Evolutionary conservation across 1,140 invertebrate species (phyloP).

Genomic region (Latrodectus geometricus): DNA sequence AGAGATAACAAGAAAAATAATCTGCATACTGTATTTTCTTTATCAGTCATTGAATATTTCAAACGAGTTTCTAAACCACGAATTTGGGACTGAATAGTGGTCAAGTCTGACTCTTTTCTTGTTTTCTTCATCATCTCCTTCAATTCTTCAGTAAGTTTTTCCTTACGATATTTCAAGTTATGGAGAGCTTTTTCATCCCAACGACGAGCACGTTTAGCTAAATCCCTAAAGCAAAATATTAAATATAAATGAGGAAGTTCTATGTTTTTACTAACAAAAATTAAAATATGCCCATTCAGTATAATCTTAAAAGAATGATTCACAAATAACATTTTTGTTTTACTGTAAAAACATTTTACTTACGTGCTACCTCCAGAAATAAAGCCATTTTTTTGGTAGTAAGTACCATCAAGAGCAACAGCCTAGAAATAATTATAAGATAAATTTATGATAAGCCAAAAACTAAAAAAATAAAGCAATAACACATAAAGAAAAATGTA

Average conservation of each 20-base stretch:
- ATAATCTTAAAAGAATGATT: too few species aligned
- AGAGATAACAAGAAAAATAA: background rate
- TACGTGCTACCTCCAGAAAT: slow-evolving; percentile 93
- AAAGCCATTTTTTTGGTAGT: slow-evolving; percentile 98
- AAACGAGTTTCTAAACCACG: slow-evolving; percentile 94
- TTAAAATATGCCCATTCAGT: background rate
- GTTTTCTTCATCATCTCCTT: slow-evolving; percentile 96
- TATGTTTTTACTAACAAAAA: background rate
- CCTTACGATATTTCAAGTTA: slow-evolving; percentile 78
- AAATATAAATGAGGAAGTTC: background rate
- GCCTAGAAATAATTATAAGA: slow-evolving; percentile 71
- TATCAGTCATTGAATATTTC: slow-evolving; percentile 93
- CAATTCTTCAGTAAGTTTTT: slow-evolving; percentile 75
- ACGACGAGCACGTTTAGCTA: slow-evolving; percentile 95
- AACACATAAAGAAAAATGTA: background rate
- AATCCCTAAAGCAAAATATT: slow-evolving; percentile 74
- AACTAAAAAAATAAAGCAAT: background rate
- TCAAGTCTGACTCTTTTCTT: slow-evolving; percentile 96
- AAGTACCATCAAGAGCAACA: slow-evolving; percentile 96
- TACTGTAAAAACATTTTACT: slow-evolving; percentile 20
- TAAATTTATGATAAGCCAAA: background rate
- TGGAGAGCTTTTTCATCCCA: slow-evolving; percentile 99
- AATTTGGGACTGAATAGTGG: slow-evolving; percentile 96
- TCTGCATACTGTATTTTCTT: slow-evolving; percentile 77
- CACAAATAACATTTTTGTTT: too few species aligned